Evolutionary conservation across 2,113 vertebrate species (phyloP), one percentile per base, ranked within the genome.

Genomic region (Cnemophilus loriae): DNA sequence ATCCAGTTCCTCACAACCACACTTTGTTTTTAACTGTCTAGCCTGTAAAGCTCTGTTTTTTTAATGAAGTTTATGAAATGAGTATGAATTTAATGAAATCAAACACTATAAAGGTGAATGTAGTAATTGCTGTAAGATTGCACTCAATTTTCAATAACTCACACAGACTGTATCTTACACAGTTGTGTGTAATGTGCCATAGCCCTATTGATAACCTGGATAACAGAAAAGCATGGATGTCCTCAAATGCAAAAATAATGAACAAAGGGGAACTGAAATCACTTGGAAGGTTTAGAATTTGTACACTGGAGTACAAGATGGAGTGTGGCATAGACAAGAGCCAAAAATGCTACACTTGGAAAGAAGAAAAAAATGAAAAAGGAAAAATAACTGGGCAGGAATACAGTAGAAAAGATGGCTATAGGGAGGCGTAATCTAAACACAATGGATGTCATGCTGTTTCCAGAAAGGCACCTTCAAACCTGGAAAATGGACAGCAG

Each of bases 161-260:
- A 78, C 50, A 70, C 24, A 44, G 56, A 8, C 44, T 61, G 30
- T 59, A 20, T 67, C 71, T 27, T 0, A 0, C 55, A 61, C 47
- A 80, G n/a, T 46, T 53, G 50, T 9, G 14, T 47, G 28, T 59
- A 27, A 35, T 71, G 39, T 63, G 63, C n/a, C 4, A 81, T 39
- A 81, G 27, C 10, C 15, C 21, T 60, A 24, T 70, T 67, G 89
- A 46, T 2, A 5, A 77, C 35, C 27, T 63, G 35, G 35, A 69
- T 41, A 83, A 74, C 3, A 8, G 46, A 78, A 92, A 59, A 41
- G 16, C 49, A 75, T 8, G 28, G 39, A 41, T 0, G 0, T 84
- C 35, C 47, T 89, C 73, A 90, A 75, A 78, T 39, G 28, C 47
- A 64, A 70, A 86, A 89, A 64, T 78, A 89, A 86, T 33, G 60